phyloP scores from a whole-genome alignment of 2,888 invertebrate genomes.

The Parnassius mnemosyne region DNA sequence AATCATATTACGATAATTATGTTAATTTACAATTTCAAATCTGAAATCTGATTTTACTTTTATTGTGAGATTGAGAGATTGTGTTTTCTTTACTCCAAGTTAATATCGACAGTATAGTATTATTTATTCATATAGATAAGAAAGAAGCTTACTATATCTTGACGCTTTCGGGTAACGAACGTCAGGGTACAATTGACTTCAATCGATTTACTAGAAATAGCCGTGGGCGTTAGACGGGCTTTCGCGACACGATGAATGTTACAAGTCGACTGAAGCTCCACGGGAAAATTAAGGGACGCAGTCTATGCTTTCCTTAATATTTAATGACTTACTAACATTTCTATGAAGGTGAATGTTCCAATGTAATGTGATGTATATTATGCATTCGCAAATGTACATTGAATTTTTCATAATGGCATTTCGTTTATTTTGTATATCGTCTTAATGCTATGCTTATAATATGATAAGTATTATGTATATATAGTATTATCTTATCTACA shows the following conservation, averaged over 20 bases:
- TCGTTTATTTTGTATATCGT: too few species aligned
- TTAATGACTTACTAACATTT: conserved; percentile 68
- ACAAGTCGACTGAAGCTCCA: conserved; percentile 40
- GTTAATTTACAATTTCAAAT: conserved; percentile 69
- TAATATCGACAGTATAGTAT: neutral
- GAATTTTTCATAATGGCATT: too few species aligned
- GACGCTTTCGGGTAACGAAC: conserved; percentile 33
- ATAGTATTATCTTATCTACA: too few species aligned
- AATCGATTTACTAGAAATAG: conserved; percentile 71
- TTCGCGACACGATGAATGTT: conserved; percentile 55
- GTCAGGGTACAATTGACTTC: conserved; percentile 32
- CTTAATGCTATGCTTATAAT: too few species aligned
- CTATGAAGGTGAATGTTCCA: conserved; percentile 52
- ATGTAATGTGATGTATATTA: conserved; percentile 30
- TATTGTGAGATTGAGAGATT: neutral
- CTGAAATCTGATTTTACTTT: neutral
- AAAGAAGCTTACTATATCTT: conserved; percentile 10
- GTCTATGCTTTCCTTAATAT: conserved; percentile 61
- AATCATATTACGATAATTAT: conserved; percentile 36
- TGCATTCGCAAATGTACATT: too few species aligned
- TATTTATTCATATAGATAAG: neutral
- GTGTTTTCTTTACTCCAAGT: too few species aligned
- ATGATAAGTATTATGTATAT: too few species aligned
- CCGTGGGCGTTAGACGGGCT: conserved; percentile 50
- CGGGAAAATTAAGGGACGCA: conserved; percentile 18